Evolutionary conservation across 2,797 vertebrate genomes (phyloP).

Genomic region (Sebastes iracundus): DNA sequence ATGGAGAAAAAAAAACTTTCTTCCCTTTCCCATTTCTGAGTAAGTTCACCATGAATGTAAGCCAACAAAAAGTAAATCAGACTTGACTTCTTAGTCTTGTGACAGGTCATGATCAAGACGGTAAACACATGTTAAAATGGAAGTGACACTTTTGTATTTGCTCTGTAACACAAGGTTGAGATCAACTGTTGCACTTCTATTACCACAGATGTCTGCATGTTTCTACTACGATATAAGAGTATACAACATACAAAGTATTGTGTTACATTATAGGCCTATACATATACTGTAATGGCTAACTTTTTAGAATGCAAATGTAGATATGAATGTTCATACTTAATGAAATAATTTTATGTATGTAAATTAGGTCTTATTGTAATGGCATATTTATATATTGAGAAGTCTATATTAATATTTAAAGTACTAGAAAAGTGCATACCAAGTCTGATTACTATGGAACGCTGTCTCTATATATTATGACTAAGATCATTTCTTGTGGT

Average conservation of each 20-base stretch:
- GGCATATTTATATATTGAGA: neutral
- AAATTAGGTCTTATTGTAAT: neutral
- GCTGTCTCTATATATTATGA: neutral
- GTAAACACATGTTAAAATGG: no score
- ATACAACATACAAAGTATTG: neutral
- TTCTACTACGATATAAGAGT: no score
- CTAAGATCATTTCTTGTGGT: neutral
- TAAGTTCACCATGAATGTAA: neutral
- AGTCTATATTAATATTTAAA: neutral
- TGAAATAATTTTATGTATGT: neutral
- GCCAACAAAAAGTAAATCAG: neutral
- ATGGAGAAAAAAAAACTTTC: neutral
- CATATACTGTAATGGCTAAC: neutral
- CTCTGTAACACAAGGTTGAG: no score
- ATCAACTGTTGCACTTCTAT: neutral
- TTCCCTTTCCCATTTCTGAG: neutral
- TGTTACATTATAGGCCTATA: neutral
- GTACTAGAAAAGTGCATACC: neutral
- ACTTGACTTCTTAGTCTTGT: neutral
- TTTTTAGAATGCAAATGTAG: neutral
- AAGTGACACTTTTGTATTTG: neutral
- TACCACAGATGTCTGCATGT: neutral
- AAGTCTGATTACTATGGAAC: neutral
- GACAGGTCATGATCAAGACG: neutral
- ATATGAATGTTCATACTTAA: neutral